A percentile compares a stretch with the other conserved stretches of the same genome.
Evolutionary conservation across 2,797 vertebrate species (phyloP).

Genomic region (Cossypha heuglini): DNA sequence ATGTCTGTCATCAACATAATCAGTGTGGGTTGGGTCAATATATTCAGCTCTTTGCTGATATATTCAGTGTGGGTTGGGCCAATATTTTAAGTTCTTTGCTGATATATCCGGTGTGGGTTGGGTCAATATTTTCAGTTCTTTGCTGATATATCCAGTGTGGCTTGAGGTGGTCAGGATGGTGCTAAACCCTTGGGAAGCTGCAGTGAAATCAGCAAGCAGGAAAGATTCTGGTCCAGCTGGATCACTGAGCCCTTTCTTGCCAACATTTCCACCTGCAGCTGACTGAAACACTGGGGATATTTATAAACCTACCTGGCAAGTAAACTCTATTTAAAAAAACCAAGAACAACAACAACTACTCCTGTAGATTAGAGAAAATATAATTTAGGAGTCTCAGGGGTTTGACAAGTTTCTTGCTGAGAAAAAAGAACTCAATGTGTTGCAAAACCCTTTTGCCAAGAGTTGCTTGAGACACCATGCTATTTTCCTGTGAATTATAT

Average conservation of each 20-base stretch:
- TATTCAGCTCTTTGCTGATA: background rate
- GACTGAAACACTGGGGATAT: background rate
- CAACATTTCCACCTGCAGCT: background rate
- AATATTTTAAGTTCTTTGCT: background rate
- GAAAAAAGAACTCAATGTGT: background rate
- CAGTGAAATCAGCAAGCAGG: background rate
- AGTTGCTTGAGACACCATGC: background rate
- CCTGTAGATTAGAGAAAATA: slow-evolving; percentile 13
- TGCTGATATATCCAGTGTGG: background rate
- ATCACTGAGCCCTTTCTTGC: background rate
- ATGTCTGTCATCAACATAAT: background rate
- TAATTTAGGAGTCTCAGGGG: slow-evolving; percentile 31
- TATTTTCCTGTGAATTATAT: slow-evolving; percentile 58
- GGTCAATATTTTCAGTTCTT: background rate
- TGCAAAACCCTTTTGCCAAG: background rate
- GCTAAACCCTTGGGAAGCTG: background rate
- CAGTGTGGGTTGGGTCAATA: background rate
- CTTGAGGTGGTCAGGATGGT: background rate
- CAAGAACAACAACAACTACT: background rate
- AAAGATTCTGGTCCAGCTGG: background rate
- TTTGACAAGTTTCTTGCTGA: background rate
- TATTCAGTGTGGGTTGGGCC: background rate
- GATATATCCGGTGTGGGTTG: background rate
- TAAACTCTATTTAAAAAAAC: background rate
- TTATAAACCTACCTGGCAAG: background rate